Evolutionary conservation across 1,140 invertebrate genomes (phyloP), one percentile per base, ranked within the genome.

Genomic region (Adoxophyes honmai): DNA sequence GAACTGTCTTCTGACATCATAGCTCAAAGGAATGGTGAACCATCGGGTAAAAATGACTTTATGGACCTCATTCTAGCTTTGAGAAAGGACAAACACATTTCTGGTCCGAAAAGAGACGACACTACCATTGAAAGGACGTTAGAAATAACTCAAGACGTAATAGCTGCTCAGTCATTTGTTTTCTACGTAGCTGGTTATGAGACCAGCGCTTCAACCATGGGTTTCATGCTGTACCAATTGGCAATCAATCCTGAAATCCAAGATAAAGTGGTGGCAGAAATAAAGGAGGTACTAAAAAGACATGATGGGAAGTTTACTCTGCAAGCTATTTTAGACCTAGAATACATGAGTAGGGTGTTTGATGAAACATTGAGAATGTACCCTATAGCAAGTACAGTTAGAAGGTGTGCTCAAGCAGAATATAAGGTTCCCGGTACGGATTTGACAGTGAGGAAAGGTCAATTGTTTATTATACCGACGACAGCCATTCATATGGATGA

Each of bases 341-440:
- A 58, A 6, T 92, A 91, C 57, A 64, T 91, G 21, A 55, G 60
- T 3, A 63, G 62, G 65, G 65, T 64, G 2, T 74, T 78, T 42
- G 60, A 66, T 37, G 75, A 93, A 82, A 92, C 92, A 1, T 73
- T 94, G 16, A 81, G 93, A 1, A 87, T 90, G 64, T 92, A 92
- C 67, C 90, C 93, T 0, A 85, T 92, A 0, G 86, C 90, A 34
- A 74, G 89, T 0, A 71, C 90, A 8, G 56, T 52, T 1, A 52
- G 13, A 34, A 52, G 34, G 13, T 34, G 21, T 15, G 21, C 21
- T n/a, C 16, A 44, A n/a, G 5, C 1, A 9, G 39, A 44, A 10
- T 44, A 44, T 18, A 11, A 5, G 10, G 39, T 44, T 7, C 39
- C 39, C 21, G 39, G n/a, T 6, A 44, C 39, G 5, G 39, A 44